Evolutionary conservation across 2,797 vertebrate species (phyloP).

Genomic region (Chaenodraco wilsoni): DNA sequence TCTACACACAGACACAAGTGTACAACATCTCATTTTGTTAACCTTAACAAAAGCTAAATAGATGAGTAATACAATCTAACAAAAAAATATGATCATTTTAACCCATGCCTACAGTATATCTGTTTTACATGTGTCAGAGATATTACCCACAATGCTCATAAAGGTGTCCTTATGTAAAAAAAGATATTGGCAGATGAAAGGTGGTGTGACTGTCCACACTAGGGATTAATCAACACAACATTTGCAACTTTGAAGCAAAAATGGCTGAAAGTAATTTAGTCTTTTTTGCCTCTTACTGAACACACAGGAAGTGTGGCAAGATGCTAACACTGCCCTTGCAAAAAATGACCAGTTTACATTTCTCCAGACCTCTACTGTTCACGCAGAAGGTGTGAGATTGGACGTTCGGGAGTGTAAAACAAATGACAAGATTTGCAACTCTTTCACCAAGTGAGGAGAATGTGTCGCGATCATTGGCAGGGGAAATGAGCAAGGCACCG

Average conservation of each 20-base stretch:
- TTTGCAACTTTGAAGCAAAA: slow-evolving; percentile 34
- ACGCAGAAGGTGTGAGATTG: slow-evolving; percentile 63
- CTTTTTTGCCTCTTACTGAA: slow-evolving; percentile 29
- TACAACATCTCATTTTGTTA: not conserved
- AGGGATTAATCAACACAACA: slow-evolving; percentile 52
- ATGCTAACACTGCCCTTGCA: slow-evolving; percentile 36
- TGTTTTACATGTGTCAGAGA: not conserved
- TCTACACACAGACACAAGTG: not conserved
- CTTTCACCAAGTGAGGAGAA: slow-evolving; percentile 69
- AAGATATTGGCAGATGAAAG: slow-evolving; percentile 24
- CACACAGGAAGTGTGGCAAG: slow-evolving; percentile 35
- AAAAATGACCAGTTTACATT: slow-evolving; percentile 52
- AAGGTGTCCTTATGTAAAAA: slow-evolving; percentile 31
- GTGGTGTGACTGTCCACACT: slow-evolving; percentile 31
- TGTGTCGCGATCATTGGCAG: slow-evolving; percentile 74
- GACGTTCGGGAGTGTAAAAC: slow-evolving; percentile 60
- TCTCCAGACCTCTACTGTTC: slow-evolving; percentile 49
- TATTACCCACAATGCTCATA: slow-evolving; percentile 14
- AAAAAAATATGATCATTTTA: not conserved
- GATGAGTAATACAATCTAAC: not conserved
- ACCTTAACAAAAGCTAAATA: not conserved
- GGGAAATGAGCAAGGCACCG: slow-evolving; percentile 68
- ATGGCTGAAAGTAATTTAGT: slow-evolving; percentile 24
- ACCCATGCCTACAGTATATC: not conserved
- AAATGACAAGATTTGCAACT: slow-evolving; percentile 71